These are phyloP conservation scores for roundworm (Caenorhabditis elegans) DNA, from an alignment of 1,140 invertebrate genomes.

Conservation along the genomic window DNA sequence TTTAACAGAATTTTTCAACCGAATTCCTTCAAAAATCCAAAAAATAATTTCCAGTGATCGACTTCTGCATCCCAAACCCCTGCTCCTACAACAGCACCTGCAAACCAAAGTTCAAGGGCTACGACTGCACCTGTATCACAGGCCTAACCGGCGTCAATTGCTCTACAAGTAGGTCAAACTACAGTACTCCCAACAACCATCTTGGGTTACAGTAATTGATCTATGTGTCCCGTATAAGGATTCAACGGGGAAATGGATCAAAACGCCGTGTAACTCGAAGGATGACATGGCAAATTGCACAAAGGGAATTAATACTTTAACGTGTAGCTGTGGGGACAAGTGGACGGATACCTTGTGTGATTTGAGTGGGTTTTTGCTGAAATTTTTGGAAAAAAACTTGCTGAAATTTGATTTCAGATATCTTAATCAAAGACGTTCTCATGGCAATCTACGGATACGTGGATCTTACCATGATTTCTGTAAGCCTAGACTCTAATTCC, in stretches of 20 bases:
- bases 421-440: background rate
- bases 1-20: no score
- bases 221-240: background rate
- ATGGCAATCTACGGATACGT: slow-evolving; percentile 11
- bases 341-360: slow-evolving; percentile 26
- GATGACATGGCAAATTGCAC: slow-evolving; percentile 2
- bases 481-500: no score
- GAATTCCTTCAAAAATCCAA: no score
- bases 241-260: background rate
- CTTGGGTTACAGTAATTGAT: background rate
- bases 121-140: slow-evolving; percentile 69
- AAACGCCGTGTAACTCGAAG: slow-evolving; percentile 1
- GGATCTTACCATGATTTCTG: slow-evolving; percentile 3
- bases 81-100: slow-evolving; percentile 88
- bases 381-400: no score
- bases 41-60: slow-evolving; percentile 70
- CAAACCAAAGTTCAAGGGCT: slow-evolving; percentile 82
- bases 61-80: slow-evolving; percentile 84
- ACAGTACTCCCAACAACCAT: no score
- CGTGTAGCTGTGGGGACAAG: background rate
- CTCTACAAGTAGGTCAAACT: background rate
- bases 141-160: slow-evolving; percentile 45
- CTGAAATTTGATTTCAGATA: no score
- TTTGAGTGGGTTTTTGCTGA: slow-evolving; percentile 25
- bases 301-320: background rate